phyloP scores from a whole-genome alignment of 2,888 invertebrate species.

The Brenthis daphne region DNA sequence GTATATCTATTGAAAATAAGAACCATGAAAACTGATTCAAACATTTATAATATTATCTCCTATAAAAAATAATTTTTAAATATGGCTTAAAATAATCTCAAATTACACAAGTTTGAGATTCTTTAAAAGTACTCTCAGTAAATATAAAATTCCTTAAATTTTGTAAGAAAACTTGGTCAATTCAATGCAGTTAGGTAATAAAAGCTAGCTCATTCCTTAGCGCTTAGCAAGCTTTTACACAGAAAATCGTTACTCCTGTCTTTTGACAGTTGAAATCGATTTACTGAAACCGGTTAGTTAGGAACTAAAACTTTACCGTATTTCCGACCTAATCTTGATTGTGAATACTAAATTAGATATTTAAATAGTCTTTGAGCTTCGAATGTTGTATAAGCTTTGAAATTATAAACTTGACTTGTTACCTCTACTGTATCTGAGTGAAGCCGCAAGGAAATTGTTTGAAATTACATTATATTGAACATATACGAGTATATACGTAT shows the following conservation, averaged over 20 bases:
- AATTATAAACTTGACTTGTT: background rate
- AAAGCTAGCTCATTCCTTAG: background rate
- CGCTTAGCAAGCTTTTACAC: background rate
- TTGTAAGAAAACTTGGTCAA: no score
- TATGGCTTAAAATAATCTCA: no score
- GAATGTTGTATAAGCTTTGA: background rate
- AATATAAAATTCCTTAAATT: no score
- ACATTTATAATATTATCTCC: no score
- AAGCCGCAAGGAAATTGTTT: background rate
- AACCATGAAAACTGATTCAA: no score
- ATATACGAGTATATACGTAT: no score
- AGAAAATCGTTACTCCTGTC: constrained; percentile 39
- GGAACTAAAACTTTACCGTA: constrained; percentile 27
- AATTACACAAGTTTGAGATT: no score
- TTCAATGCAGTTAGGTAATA: background rate
- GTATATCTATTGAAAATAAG: no score
- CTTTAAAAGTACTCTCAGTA: no score
- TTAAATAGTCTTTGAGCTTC: constrained; percentile 19
- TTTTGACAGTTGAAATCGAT: constrained; percentile 38
- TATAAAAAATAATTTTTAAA: no score
- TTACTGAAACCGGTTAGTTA: constrained; percentile 32
- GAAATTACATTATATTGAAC: background rate
- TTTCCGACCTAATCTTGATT: constrained; percentile 31
- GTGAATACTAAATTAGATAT: constrained; percentile 27
- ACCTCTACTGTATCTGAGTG: background rate